Evolutionary conservation across 1,140 invertebrate species (phyloP).

Genomic region (Anagrus nilaparvatae): DNA sequence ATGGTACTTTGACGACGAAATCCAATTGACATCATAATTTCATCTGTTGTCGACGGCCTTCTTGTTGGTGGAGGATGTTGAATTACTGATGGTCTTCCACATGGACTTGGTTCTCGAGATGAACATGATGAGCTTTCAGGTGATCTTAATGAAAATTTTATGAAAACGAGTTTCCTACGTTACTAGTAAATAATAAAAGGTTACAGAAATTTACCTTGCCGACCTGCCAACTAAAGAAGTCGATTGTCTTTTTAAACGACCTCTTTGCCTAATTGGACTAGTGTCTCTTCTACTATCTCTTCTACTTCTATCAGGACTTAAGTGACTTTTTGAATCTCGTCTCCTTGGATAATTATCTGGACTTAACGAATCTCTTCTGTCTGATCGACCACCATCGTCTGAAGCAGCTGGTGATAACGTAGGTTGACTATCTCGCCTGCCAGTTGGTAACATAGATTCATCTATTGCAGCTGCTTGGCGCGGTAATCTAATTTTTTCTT

Average conservation of each 20-base stretch:
- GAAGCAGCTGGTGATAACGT: slow-evolving; percentile 67
- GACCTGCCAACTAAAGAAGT: slow-evolving; percentile 56
- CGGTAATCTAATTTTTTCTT: slow-evolving; percentile 62
- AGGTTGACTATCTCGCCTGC: slow-evolving; percentile 63
- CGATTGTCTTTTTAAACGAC: slow-evolving; percentile 65
- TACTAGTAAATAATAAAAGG: not conserved
- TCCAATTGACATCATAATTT: slow-evolving; percentile 80
- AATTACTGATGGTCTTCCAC: slow-evolving; percentile 43
- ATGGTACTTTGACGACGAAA: slow-evolving; percentile 83
- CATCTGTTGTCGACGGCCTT: slow-evolving; percentile 81
- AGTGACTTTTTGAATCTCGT: slow-evolving; percentile 63
- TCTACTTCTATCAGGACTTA: slow-evolving; percentile 67
- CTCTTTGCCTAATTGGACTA: slow-evolving; percentile 55
- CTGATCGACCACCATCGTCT: slow-evolving; percentile 52
- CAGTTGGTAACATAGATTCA: slow-evolving; percentile 63
- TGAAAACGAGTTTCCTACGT: not conserved
- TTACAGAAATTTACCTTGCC: slow-evolving; percentile 27
- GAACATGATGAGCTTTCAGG: slow-evolving; percentile 44
- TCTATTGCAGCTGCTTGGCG: slow-evolving; percentile 82
- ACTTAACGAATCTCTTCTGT: slow-evolving; percentile 72
- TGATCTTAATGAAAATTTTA: slow-evolving; percentile 35
- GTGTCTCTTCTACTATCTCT: slow-evolving; percentile 50
- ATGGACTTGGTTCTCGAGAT: slow-evolving; percentile 59
- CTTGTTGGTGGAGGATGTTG: slow-evolving; percentile 60
- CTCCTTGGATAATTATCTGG: slow-evolving; percentile 64